A percentile compares a stretch with the other conserved stretches of the same genome.
These are phyloP conservation scores for Octonoba sinensis DNA, from an alignment of 2,888 invertebrate species.

Conservation along the genomic window DNA sequence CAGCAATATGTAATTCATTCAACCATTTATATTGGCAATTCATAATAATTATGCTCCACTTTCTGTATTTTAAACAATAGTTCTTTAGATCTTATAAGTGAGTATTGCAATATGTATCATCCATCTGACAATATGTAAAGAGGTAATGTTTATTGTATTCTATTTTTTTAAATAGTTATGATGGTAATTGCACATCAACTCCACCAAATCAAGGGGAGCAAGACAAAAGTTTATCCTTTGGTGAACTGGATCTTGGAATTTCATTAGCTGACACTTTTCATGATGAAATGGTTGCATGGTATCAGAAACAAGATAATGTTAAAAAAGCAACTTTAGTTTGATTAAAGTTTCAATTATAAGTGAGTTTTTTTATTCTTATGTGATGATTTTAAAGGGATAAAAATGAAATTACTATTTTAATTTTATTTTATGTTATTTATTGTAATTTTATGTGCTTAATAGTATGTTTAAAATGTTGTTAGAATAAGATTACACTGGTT, in stretches of 20 bases:
- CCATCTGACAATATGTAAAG: no score
- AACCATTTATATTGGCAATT: no score
- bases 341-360: not conserved
- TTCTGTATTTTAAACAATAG: no score
- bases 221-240: constrained; percentile 49
- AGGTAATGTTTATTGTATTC: no score
- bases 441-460: not conserved
- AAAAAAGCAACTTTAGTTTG: constrained; percentile 65
- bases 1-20: no score
- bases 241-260: constrained; percentile 47
- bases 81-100: no score
- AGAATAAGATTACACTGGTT: no score
- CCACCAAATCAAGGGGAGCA: constrained; percentile 31
- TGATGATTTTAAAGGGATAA: not conserved
- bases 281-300: constrained; percentile 65
- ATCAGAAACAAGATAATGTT: constrained; percentile 61
- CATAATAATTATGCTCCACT: no score
- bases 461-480: not conserved
- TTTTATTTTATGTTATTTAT: no score
- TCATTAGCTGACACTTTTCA: constrained; percentile 63
- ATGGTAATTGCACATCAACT: constrained; percentile 23
- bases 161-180: constrained; percentile 13
- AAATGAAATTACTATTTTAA: not conserved
- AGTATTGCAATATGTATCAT: no score
- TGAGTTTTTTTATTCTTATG: not conserved